Percentiles rank a stretch among this genome's conserved stretches.
Evolutionary conservation across 2,113 vertebrate species (phyloP).

Genomic region (Hyperopisus bebe): DNA sequence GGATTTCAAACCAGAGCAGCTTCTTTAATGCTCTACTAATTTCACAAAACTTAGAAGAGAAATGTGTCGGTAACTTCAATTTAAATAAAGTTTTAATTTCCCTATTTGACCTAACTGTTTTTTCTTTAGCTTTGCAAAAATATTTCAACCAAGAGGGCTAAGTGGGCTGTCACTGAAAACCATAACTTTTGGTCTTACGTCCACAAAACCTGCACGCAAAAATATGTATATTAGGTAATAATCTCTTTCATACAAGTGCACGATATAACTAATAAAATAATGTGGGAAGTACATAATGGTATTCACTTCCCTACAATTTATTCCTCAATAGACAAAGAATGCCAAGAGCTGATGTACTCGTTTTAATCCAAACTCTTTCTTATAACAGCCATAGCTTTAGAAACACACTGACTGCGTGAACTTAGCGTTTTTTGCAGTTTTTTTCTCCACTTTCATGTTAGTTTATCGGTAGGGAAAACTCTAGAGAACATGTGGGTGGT

Average conservation of each 20-base stretch:
- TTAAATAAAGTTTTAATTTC: not conserved
- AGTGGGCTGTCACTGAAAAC: not conserved
- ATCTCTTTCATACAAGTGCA: not conserved
- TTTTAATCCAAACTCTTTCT: not conserved
- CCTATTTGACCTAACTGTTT: not conserved
- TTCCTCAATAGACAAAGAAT: not conserved
- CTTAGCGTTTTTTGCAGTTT: not conserved
- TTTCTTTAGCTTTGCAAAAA: not conserved
- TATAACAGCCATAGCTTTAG: not conserved
- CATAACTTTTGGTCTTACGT: not conserved
- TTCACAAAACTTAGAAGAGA: not conserved
- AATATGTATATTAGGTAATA: not conserved
- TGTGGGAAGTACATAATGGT: not conserved
- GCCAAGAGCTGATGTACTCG: not conserved
- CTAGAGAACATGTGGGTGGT: not conserved
- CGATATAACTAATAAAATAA: not conserved
- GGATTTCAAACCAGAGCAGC: not conserved
- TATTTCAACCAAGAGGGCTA: not conserved
- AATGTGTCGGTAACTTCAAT: not conserved
- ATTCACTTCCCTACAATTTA: not conserved
- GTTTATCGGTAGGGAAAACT: not conserved
- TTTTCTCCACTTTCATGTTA: not conserved
- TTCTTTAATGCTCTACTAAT: not conserved
- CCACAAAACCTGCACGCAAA: not conserved
- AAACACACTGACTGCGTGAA: not conserved